Base-by-base conservation (phyloP, 92 coral and sea anemone genomes). In the Epizoanthus rinbou region DNA sequence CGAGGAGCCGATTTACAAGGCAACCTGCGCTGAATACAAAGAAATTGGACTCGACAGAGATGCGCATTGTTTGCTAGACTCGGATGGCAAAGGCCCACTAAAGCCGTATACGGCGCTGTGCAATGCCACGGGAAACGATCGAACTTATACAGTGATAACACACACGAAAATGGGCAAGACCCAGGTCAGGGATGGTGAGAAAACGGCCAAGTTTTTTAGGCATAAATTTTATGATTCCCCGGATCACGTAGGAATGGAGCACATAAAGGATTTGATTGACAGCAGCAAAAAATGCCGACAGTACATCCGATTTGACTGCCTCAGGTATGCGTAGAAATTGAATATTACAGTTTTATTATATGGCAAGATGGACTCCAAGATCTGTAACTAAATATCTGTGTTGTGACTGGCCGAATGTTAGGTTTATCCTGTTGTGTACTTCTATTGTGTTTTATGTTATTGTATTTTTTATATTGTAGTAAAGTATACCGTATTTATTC, bases 221-320 rank as follows among this genome's bases (percentile, higher is more conserved):
- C 92, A 92, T 43, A 58, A 71, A 21, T 79, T 94, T 24, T 56
- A 69, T 3, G 90, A 91, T 84, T 37, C 43, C 43, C 43, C 1
- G 5, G 43, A 37, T 37, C 79, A 66, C 4, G 73, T 80, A 15
- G 57, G 64, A 39, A 76, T 79, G 84, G 65, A 70, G 19, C 98
- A 86, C 86, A 88, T 91, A 7, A 65, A 67, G 31, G 89, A 85
- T 35, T 82, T 94, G 69, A 86, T 95, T 18, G 83, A 72, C 43
- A 76, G 73, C 6, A 95, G 98, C 74, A 86, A 84, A 35, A 72
- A 91, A 14, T 95, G 98, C 58, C 98, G 98, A 3, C 98, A 95
- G 85, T 89, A 87, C 75, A 89, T 93, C 67, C 86, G 95, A 41
- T 95, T 89, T 67, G 91, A 93, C 69, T 95, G 98, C 71, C 79